These are phyloP conservation scores for Pachyuromys duprasi DNA, from an alignment of 2,797 vertebrate genomes.

Conservation along the genomic window DNA sequence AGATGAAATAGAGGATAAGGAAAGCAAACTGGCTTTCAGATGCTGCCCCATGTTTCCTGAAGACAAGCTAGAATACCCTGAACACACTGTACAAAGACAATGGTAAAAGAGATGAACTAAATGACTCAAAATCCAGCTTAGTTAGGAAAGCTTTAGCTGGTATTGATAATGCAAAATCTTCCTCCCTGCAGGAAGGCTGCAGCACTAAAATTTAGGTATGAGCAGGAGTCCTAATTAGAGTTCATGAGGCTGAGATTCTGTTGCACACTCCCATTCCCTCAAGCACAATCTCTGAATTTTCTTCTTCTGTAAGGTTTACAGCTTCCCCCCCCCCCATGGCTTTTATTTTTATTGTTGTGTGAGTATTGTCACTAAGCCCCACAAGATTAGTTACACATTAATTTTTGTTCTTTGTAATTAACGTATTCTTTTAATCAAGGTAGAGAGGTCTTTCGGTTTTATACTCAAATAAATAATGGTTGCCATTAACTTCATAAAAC, in stretches of 20 bases:
- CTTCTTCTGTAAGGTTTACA: neutral
- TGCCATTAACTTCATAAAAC: neutral
- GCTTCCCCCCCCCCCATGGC: neutral
- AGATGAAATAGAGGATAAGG: neutral
- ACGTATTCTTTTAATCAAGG: neutral
- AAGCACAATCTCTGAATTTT: neutral
- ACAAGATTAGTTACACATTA: neutral
- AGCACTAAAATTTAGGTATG: neutral
- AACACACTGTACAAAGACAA: neutral
- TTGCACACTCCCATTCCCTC: neutral
- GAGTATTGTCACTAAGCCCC: neutral
- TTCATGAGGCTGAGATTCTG: slow-evolving; percentile 26
- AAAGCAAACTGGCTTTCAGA: neutral
- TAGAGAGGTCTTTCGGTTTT: neutral
- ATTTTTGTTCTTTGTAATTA: slow-evolving; percentile 29
- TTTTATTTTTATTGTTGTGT: neutral
- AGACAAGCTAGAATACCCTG: neutral
- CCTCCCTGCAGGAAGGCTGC: neutral
- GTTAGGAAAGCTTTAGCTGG: neutral
- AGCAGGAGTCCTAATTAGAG: slow-evolving; percentile 8
- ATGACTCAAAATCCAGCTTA: neutral
- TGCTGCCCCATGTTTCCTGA: neutral
- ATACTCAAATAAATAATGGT: neutral
- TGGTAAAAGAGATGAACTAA: neutral
- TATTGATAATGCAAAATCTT: neutral